These are phyloP conservation scores for Porites lutea DNA, from an alignment of 64 coral and sea anemone genomes.

Conservation along the genomic window DNA sequence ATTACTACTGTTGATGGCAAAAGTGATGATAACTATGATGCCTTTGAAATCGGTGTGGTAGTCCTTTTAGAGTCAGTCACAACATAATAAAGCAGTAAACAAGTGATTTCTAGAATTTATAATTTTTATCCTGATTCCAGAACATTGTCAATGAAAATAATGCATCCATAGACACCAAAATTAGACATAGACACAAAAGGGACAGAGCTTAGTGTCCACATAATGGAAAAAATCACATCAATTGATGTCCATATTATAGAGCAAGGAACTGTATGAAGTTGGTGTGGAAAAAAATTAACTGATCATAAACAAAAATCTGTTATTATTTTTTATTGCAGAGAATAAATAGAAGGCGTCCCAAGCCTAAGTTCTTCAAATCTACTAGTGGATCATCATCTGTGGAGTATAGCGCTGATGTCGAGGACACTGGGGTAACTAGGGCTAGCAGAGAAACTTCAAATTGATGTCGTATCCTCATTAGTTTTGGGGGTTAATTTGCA, in stretches of 20 bases:
- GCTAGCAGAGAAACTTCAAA: background rate
- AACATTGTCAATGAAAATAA: no score
- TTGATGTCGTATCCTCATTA: background rate
- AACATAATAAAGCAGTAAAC: no score
- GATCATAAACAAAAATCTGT: no score
- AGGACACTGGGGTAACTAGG: conserved; percentile 83
- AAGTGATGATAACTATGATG: background rate
- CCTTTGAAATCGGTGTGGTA: background rate
- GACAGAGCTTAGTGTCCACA: no score
- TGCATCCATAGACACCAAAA: no score
- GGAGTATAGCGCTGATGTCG: conserved; percentile 97
- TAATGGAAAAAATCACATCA: no score
- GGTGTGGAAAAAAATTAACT: no score
- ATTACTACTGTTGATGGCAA: background rate
- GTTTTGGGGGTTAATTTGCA: background rate
- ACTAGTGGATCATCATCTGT: conserved; percentile 97
- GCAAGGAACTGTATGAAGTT: no score
- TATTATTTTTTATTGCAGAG: conserved; percentile 6
- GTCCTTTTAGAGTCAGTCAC: background rate
- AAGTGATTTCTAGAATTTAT: no score
- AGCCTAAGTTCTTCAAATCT: conserved; percentile 95
- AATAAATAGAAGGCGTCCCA: conserved; percentile 69
- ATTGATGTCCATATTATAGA: no score
- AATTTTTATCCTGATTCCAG: no score
- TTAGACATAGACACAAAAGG: no score